A percentile compares a stretch with the other conserved stretches of the same genome.
Evolutionary conservation across 2,888 invertebrate genomes (phyloP).

Genomic region (Mesochorus sp.): DNA sequence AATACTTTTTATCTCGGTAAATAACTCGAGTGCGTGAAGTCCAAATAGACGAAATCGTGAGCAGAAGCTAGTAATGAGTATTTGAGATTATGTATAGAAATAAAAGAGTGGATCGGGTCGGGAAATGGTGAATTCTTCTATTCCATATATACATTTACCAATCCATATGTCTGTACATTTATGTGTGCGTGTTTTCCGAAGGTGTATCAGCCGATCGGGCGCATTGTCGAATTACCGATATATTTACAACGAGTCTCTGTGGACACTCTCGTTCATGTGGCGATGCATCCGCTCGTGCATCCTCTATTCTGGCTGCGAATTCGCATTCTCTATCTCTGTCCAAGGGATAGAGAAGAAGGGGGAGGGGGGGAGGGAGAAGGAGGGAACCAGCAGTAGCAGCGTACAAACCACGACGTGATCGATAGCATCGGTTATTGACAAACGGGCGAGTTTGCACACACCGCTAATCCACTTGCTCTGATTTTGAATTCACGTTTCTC

Average conservation of each 20-base stretch:
- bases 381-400: slow-evolving; percentile 17
- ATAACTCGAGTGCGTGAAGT: too few species aligned
- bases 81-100: too few species aligned
- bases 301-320: slow-evolving; percentile 41
- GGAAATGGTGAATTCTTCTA: slow-evolving; percentile 1
- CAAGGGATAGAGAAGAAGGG: too few species aligned
- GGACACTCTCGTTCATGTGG: slow-evolving; percentile 48
- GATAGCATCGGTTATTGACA: slow-evolving; percentile 59
- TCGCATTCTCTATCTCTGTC: slow-evolving; percentile 12
- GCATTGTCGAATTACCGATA: slow-evolving; percentile 41
- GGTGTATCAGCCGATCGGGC: neutral
- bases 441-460: slow-evolving; percentile 46
- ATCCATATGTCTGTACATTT: neutral
- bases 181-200: neutral
- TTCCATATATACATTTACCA: neutral
- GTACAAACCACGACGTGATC: slow-evolving; percentile 45
- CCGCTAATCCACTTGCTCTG: slow-evolving; percentile 31
- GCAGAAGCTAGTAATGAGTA: too few species aligned
- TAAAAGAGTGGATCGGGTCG: too few species aligned
- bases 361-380: too few species aligned
- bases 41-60: too few species aligned
- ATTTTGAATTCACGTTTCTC: slow-evolving; percentile 31
- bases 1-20: too few species aligned
- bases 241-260: slow-evolving; percentile 53
- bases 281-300: slow-evolving; percentile 45